These are phyloP conservation scores for Dinomys branickii DNA, from an alignment of 2,113 vertebrate genomes.

Conservation along the genomic window DNA sequence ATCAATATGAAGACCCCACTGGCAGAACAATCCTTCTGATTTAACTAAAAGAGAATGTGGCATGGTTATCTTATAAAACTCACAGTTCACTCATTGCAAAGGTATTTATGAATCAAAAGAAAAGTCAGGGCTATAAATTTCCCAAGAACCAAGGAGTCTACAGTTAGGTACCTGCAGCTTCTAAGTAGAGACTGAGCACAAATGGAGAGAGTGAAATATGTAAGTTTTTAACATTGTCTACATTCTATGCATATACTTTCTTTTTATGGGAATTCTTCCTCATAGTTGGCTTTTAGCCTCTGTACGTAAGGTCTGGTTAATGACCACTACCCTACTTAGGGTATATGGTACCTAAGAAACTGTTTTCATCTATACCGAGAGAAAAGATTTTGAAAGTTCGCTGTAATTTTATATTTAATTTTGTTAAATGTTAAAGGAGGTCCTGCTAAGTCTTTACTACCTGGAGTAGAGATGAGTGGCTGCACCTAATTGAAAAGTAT, in stretches of 20 bases:
- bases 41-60: neutral
- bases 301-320: neutral
- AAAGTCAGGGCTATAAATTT: neutral
- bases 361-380: neutral
- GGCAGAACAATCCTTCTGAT: neutral
- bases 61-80: neutral
- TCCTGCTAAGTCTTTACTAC: neutral
- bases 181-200: neutral
- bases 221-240: neutral
- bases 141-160: neutral
- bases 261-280: neutral
- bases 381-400: neutral
- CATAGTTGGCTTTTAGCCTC: neutral
- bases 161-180: neutral
- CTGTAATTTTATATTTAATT: neutral
- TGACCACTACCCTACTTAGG: neutral
- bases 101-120: neutral
- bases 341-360: neutral
- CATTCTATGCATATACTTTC: neutral
- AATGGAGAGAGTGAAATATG: neutral
- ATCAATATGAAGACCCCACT: neutral
- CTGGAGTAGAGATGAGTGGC: neutral
- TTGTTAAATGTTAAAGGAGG: neutral
- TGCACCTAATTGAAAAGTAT: neutral
- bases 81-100: neutral